These are phyloP conservation scores for Leptodactylus fuscus DNA, from an alignment of 2,113 vertebrate genomes.

Conservation along the genomic window DNA sequence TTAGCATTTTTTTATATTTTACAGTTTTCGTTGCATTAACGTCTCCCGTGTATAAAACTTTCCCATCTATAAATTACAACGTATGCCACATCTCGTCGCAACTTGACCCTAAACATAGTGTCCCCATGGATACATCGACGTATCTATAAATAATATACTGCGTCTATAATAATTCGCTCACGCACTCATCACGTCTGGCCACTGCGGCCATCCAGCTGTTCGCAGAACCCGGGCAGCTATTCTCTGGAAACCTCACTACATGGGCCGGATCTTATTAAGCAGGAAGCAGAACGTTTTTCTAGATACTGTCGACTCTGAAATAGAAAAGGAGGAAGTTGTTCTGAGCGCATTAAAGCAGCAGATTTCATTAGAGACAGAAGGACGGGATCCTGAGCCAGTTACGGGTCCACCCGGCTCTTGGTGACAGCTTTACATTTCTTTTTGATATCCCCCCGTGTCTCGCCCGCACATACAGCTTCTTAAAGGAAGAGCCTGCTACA, in stretches of 20 bases:
- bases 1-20: too few relatives aligned
- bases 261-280: constrained; percentile 10
- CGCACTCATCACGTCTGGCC: too few relatives aligned
- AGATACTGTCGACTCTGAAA: not conserved
- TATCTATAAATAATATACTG: too few relatives aligned
- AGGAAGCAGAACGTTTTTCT: constrained; percentile 13
- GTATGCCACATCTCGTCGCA: too few relatives aligned
- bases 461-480: not conserved
- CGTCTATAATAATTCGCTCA: too few relatives aligned
- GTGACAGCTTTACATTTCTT: not conserved
- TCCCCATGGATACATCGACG: too few relatives aligned
- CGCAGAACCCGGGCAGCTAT: not conserved
- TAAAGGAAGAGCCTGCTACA: not conserved
- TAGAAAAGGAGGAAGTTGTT: constrained; percentile 28
- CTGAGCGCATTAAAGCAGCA: not conserved
- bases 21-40: too few relatives aligned
- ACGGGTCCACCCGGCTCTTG: not conserved
- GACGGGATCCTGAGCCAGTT: not conserved
- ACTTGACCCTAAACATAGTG: too few relatives aligned
- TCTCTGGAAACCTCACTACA: constrained; percentile 11
- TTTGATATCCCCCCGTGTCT: not conserved
- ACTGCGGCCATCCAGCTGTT: not conserved
- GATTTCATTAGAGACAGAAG: not conserved
- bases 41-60: too few relatives aligned
- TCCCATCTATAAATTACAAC: too few relatives aligned